Conservation (phyloP, 2,888 invertebrate species). For the Elegia similella region DNA sequence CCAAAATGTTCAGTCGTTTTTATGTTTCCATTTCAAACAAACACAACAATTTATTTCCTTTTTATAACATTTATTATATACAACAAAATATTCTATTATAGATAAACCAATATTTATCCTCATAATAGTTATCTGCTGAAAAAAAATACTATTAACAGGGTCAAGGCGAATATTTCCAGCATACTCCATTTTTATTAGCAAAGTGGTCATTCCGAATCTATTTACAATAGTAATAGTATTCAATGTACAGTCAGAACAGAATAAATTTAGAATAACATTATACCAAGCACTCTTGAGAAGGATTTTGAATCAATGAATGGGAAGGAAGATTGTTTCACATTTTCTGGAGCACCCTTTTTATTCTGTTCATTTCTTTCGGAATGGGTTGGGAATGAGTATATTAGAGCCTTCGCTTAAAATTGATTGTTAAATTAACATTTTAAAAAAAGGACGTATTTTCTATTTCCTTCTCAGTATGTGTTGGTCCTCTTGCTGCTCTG, state of each 20-base stretch:
- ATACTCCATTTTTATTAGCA: slow-evolving; percentile 14
- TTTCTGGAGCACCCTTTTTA: slow-evolving; percentile 14
- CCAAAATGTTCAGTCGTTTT: too few species aligned
- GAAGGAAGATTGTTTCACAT: slow-evolving; percentile 29
- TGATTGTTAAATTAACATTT: too few species aligned
- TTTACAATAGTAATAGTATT: slow-evolving; percentile 55
- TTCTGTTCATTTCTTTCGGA: slow-evolving; percentile 1
- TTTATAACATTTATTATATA: too few species aligned
- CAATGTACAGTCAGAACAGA: slow-evolving; percentile 49
- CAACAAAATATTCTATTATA: too few species aligned
- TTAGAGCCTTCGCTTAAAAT: neutral
- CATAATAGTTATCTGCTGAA: too few species aligned
- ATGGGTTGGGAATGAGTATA: neutral
- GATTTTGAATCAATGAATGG: slow-evolving; percentile 59
- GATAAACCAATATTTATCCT: too few species aligned
- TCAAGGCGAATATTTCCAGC: neutral
- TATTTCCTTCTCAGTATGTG: too few species aligned
- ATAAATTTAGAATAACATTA: slow-evolving; percentile 64
- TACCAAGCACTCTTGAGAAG: slow-evolving; percentile 53
- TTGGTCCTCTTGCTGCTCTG: too few species aligned
- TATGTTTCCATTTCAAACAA: too few species aligned
- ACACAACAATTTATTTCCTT: too few species aligned
- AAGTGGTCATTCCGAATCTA: slow-evolving; percentile 40
- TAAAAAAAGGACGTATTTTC: too few species aligned
- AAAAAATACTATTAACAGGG: too few species aligned